Base-by-base conservation (phyloP, 1,140 invertebrate genomes). In the Matsumurasca onukii region DNA sequence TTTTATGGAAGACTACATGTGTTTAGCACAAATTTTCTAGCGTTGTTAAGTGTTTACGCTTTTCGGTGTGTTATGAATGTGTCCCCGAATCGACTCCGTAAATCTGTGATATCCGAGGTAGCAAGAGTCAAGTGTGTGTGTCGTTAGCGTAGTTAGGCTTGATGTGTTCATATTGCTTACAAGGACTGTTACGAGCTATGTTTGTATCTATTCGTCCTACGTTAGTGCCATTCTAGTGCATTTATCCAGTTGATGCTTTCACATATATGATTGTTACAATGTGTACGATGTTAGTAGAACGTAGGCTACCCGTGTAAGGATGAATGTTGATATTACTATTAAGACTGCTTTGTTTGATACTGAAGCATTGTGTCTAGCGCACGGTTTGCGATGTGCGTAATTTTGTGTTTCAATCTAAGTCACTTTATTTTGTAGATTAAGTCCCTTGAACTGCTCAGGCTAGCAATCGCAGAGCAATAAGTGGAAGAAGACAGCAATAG, bases 261-360 rank as follows among this genome's bases (percentile, higher is more conserved):
- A 52, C 22, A 24, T 59, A 27, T 59, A 22, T 22, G 3, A 59
- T 20, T 52, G 49, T 52, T 59, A 59, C 15, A 27, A 59, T 59
- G 3, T 27, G 30, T 59, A 27, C 30, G 22, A 5, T 15, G 12
- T 12, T 59, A 59, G 25, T 59, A 59, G 30, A 59, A 5, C 30
- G 1, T 59, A 59, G 55, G 24, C 30, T 12, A 25, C 5, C 12
- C 12, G 22, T 59, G 15, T 59, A 59, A 27, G 55, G 15, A 24
- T 59, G 55, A 29, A 24, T 59, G 30, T 59, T 25, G 25, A 27
- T 27, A 27, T 59, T 27, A 59, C 30, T 59, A 12, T 59, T 27
- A 59, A 59, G 55, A 59, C 55, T 59, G 55, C 55, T 59, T 59
- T 59, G 30, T 59, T 59, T 59, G 30, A 59, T 59, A 59, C 55